These are phyloP conservation scores for Tetragonisca angustula DNA, from an alignment of 2,888 invertebrate species.

Conservation along the genomic window DNA sequence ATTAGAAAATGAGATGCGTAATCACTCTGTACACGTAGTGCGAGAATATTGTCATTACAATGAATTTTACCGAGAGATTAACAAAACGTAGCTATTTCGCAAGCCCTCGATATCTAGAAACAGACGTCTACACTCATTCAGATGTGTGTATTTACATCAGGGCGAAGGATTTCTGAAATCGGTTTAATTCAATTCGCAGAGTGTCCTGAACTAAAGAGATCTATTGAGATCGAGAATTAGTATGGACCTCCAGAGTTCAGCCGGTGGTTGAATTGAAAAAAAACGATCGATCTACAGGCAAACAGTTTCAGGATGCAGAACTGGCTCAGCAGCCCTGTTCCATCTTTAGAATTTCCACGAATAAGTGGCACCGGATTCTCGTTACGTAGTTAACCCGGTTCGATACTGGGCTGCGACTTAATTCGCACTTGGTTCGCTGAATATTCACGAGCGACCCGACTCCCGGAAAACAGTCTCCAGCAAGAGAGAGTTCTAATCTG, in stretches of 20 bases:
- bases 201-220: too few relatives aligned
- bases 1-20: too few relatives aligned
- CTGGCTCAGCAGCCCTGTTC: neutral
- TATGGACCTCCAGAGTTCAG: neutral
- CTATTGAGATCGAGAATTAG: neutral
- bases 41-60: too few relatives aligned
- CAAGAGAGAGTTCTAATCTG: neutral
- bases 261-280: neutral
- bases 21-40: too few relatives aligned
- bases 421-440: neutral
- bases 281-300: neutral
- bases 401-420: neutral
- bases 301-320: neutral
- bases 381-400: neutral
- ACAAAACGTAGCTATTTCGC: too few relatives aligned
- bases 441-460: neutral
- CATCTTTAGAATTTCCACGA: neutral
- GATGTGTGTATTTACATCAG: too few relatives aligned
- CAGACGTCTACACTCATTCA: too few relatives aligned
- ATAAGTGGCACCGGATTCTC: neutral
- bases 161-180: too few relatives aligned
- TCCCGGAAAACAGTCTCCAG: neutral
- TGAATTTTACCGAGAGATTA: too few relatives aligned
- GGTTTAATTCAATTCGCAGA: too few relatives aligned
- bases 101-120: too few relatives aligned